Base-by-base conservation (phyloP, 2,797 vertebrate genomes). In the Pangasius djambal region DNA sequence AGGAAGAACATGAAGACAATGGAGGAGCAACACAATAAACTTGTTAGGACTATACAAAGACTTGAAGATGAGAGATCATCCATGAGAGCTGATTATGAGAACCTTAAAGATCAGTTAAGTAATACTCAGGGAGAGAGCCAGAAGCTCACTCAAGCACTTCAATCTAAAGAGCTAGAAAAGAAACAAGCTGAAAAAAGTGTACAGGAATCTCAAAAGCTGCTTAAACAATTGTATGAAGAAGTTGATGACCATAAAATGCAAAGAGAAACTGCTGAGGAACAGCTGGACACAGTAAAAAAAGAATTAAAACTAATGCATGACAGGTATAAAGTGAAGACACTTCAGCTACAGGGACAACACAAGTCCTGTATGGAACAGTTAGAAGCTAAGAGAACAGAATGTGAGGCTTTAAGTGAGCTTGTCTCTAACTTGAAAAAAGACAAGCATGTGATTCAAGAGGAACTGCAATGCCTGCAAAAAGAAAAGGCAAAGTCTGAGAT, bases 341-440 rank as follows among this genome's bases (percentile, higher is more conserved):
- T 90, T 77, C 88, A 91, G 52, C 52, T 92, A 1, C 65, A 90
- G 50, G 88, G 90, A 50, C 75, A 92, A 34, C 86, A 88, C 4
- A 65, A 77, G 52, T 75, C 81, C 34, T 81, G 31, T 31, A 67
- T 82, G 48, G 65, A 90, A 57, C 74, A 87, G 28, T 63, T 86
- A 1, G 85, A 90, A 18, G 48, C 65, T 67, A 83, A 92, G 61
- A 90, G 85, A 83, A 78, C 50, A 22, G 89, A 93, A 79, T 83
- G 87, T 3, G 48, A 89, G 12, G 61, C 87, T 22, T 87, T 92
- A 74, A 89, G 72, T 34, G 84, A 89, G 72, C 75, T 88, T 28
- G 87, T 89, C n/a, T 61, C 61, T 15, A 91, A 89, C 83, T 83
- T 93, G n/a, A 92, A 93, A 75, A 69, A 34, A 25, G 93, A 93